Conservation (phyloP, 2,797 vertebrate genomes). For the Pseudocheirus occidentalis region DNA sequence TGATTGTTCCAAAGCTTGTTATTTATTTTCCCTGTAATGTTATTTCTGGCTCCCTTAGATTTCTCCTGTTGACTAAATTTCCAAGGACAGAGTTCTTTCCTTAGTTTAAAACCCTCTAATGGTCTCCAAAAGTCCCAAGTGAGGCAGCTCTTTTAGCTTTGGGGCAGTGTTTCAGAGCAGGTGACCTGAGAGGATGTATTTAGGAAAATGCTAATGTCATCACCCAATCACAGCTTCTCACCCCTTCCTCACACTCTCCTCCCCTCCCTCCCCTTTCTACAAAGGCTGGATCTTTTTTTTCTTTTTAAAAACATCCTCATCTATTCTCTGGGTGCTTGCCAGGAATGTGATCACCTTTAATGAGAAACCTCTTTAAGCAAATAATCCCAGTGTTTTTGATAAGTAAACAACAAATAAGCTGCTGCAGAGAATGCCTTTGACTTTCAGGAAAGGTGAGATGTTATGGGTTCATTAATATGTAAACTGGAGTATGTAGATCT, state of each 20-base stretch:
- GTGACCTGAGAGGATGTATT: background rate
- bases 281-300: background rate
- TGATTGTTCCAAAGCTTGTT: slow-evolving; percentile 25
- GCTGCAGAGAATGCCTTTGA: slow-evolving; percentile 83
- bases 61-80: slow-evolving; percentile 49
- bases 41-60: slow-evolving; percentile 67
- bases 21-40: slow-evolving; percentile 18
- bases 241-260: background rate
- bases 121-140: background rate
- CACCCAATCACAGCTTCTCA: slow-evolving; percentile 31
- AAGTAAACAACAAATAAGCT: slow-evolving; percentile 85
- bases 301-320: slow-evolving; percentile 36
- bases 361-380: slow-evolving; percentile 80
- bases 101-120: slow-evolving; percentile 37
- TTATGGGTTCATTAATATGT: slow-evolving; percentile 90
- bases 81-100: slow-evolving; percentile 69
- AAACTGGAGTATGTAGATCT: slow-evolving; percentile 88
- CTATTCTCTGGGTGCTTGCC: slow-evolving; percentile 61
- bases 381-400: slow-evolving; percentile 82
- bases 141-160: slow-evolving; percentile 35
- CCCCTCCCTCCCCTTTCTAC: slow-evolving; percentile 10
- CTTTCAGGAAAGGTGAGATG: slow-evolving; percentile 89
- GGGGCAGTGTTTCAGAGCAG: background rate
- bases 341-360: slow-evolving; percentile 77
- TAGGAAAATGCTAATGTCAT: slow-evolving; percentile 13